Conservation (phyloP, 2,113 vertebrate genomes). For the Mustelus asterias region DNA sequence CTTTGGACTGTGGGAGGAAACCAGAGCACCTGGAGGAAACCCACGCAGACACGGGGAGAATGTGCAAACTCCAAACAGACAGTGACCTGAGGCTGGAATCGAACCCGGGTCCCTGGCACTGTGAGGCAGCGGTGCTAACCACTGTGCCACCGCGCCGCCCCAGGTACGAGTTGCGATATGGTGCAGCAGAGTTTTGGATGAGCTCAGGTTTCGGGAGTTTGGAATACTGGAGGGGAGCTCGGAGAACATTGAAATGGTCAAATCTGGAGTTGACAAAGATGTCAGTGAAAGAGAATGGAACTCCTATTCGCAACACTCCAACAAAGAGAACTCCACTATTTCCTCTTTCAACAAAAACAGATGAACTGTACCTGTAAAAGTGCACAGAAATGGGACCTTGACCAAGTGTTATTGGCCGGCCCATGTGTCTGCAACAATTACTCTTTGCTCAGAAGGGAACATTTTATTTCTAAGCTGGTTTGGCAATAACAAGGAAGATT, state of each 20-base stretch:
- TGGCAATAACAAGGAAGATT: background rate
- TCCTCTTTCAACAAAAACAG: background rate
- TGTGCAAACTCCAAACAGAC: too few relatives aligned
- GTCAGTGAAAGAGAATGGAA: background rate
- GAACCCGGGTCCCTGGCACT: too few relatives aligned
- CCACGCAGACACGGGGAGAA: too few relatives aligned
- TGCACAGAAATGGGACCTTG: background rate
- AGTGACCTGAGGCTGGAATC: too few relatives aligned
- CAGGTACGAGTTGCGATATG: background rate
- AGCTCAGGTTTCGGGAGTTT: background rate
- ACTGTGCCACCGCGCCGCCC: too few relatives aligned
- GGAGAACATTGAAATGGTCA: background rate
- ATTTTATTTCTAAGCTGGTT: background rate
- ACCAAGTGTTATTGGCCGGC: background rate
- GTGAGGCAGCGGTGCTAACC: too few relatives aligned
- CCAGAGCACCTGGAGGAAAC: too few relatives aligned
- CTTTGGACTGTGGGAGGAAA: too few relatives aligned
- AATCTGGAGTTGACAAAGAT: background rate
- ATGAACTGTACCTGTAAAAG: background rate
- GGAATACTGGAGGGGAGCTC: background rate
- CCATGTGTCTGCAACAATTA: background rate
- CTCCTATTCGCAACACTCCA: background rate
- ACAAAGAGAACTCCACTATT: background rate
- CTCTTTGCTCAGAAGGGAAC: background rate
- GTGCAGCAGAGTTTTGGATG: too few relatives aligned